Conservation (phyloP, 2,888 invertebrate species). For the Schizotus pectinicornis region DNA sequence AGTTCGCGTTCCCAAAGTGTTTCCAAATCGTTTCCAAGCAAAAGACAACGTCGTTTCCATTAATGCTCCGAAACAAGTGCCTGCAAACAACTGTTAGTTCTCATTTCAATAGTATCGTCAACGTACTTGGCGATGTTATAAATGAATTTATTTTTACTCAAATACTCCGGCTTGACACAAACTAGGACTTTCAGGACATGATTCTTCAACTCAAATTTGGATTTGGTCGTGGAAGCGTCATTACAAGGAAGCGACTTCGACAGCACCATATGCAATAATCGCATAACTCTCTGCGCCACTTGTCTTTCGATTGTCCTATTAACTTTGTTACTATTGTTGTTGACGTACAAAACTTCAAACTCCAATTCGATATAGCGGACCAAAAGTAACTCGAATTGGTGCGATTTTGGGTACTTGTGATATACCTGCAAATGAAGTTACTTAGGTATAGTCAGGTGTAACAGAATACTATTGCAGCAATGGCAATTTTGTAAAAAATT, state of each 20-base stretch:
- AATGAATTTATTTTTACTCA: slow-evolving; percentile 10
- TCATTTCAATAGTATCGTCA: not conserved
- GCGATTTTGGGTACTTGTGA: slow-evolving; percentile 17
- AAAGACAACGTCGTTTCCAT: not conserved
- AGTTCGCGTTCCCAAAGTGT: slow-evolving; percentile 5
- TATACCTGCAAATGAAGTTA: slow-evolving; percentile 4
- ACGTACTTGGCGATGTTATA: slow-evolving; percentile 18
- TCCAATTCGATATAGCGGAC: slow-evolving; percentile 23
- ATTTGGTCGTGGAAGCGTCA: not conserved
- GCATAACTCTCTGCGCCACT: slow-evolving; percentile 9
- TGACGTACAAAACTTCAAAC: slow-evolving; percentile 15
- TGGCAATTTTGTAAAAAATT: not conserved
- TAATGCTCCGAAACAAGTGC: slow-evolving; percentile 7
- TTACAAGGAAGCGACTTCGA: slow-evolving; percentile 1
- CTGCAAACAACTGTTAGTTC: slow-evolving; percentile 1
- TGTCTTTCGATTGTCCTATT: not conserved
- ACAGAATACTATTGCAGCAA: no score
- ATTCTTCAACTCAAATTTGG: not conserved
- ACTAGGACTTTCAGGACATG: slow-evolving; percentile 8
- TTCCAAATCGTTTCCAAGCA: no score
- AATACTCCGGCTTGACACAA: slow-evolving; percentile 8
- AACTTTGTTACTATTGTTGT: not conserved
- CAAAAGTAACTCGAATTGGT: slow-evolving; percentile 17
- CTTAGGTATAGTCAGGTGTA: not conserved
- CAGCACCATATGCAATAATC: slow-evolving; percentile 15